Evolutionary conservation across 2,888 invertebrate species (phyloP).

Genomic region (Morpho helenor): DNA sequence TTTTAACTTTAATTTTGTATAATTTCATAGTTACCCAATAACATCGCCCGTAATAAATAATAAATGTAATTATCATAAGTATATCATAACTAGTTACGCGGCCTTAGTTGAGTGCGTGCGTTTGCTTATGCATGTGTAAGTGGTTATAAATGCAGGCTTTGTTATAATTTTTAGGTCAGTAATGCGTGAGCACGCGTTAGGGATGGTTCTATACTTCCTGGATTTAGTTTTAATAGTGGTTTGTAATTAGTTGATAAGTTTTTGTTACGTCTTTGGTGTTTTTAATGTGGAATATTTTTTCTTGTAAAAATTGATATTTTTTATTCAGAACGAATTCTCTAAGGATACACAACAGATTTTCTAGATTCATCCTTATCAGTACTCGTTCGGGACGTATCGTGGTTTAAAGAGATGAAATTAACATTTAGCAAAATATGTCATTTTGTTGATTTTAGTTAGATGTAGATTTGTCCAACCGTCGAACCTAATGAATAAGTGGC

Average conservation of each 20-base stretch:
- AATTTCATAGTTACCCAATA: constrained; percentile 22
- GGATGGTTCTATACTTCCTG: constrained; percentile 1
- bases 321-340: no score
- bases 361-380: no score
- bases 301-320: background rate
- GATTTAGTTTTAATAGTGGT: background rate
- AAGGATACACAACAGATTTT: no score
- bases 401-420: no score
- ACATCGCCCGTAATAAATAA: constrained; percentile 7
- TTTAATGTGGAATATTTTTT: background rate
- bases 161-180: constrained; percentile 7
- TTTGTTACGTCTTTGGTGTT: no score
- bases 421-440: no score
- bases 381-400: no score
- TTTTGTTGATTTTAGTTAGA: no score
- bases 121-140: constrained; percentile 15
- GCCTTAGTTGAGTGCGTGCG: constrained; percentile 26
- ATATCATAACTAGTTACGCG: constrained; percentile 22
- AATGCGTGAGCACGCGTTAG: constrained; percentile 1
- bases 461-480: no score
- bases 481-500: no score
- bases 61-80: constrained; percentile 7
- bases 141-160: constrained; percentile 7
- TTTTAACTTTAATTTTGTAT: constrained; percentile 13
- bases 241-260: no score